A percentile compares a stretch with the other conserved stretches of the same genome.
phyloP scores from a whole-genome alignment of 1,140 invertebrate genomes.

The Drosophila subpulchrella region DNA sequence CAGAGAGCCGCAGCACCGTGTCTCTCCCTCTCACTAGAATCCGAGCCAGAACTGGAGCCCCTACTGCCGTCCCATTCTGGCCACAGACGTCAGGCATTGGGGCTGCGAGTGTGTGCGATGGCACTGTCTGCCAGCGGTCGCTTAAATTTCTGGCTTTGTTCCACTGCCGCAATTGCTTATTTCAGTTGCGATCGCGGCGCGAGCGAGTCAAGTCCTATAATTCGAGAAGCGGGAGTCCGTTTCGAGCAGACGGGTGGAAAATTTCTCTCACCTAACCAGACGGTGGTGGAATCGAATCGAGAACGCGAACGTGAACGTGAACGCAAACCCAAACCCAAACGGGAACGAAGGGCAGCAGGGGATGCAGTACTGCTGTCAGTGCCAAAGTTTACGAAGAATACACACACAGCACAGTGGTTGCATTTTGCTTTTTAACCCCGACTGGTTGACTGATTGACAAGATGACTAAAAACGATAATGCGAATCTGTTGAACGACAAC shows the following conservation, averaged over 20 bases:
- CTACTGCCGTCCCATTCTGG: conserved; percentile 22
- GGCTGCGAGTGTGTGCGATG: conserved; percentile 19
- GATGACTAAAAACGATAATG: conserved; percentile 84
- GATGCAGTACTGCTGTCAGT: conserved; percentile 32
- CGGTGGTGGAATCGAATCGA: conserved; percentile 61
- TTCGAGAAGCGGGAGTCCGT: conserved; percentile 23
- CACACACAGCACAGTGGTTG: conserved; percentile 40
- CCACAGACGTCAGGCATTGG: conserved; percentile 1
- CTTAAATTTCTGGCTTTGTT: conserved; percentile 64
- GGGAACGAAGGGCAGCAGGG: conserved; percentile 20
- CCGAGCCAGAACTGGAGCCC: conserved; percentile 26
- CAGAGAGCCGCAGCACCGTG: neutral
- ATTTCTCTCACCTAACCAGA: conserved; percentile 52
- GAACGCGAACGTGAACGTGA: conserved; percentile 17
- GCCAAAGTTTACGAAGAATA: conserved; percentile 26
- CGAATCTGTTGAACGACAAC: conserved; percentile 85
- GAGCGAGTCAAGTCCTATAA: conserved; percentile 62
- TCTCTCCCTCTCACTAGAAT: conserved; percentile 25
- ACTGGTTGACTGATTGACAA: conserved; percentile 38
- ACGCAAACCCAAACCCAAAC: conserved; percentile 23
- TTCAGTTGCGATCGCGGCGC: conserved; percentile 75
- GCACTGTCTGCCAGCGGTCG: conserved; percentile 17
- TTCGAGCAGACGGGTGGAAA: conserved; percentile 69
- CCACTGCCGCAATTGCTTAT: conserved; percentile 50
- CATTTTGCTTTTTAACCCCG: conserved; percentile 29